Evolutionary conservation across 2,888 invertebrate genomes (phyloP).

Genomic region (Acleris cristana): DNA sequence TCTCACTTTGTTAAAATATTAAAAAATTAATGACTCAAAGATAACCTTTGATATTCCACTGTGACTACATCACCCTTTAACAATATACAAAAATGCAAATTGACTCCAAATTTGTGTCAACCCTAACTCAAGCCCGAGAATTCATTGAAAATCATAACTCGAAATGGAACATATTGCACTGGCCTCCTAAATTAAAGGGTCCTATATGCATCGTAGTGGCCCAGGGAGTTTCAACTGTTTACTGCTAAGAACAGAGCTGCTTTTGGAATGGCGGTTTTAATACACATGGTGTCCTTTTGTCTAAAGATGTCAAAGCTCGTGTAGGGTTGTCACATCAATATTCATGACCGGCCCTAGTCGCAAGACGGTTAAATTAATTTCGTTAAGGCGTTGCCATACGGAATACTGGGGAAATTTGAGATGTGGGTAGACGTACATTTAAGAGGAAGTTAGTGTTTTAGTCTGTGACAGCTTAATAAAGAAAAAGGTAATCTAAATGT

Average conservation of each 20-base stretch:
- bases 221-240: no score
- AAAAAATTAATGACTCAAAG: no score
- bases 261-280: no score
- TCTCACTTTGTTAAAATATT: no score
- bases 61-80: not conserved
- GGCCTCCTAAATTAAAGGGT: no score
- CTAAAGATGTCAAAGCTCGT: conserved; percentile 7
- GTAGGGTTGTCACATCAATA: conserved; percentile 48
- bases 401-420: not conserved
- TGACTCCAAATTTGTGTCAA: conserved; percentile 20
- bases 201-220: no score
- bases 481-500: not conserved
- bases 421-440: conserved; percentile 15
- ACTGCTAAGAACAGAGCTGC: no score
- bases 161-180: conserved; percentile 15
- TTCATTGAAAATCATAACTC: conserved; percentile 41
- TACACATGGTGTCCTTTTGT: no score
- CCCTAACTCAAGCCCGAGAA: conserved; percentile 16
- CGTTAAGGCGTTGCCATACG: conserved; percentile 40
- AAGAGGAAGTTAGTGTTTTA: not conserved
- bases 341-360: conserved; percentile 42
- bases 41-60: no score
- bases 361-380: conserved; percentile 50
- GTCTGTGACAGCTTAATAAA: not conserved
- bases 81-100: conserved; percentile 27